Evolutionary conservation across 2,888 invertebrate genomes (phyloP).

Genomic region (Eupeodes latifasciatus): DNA sequence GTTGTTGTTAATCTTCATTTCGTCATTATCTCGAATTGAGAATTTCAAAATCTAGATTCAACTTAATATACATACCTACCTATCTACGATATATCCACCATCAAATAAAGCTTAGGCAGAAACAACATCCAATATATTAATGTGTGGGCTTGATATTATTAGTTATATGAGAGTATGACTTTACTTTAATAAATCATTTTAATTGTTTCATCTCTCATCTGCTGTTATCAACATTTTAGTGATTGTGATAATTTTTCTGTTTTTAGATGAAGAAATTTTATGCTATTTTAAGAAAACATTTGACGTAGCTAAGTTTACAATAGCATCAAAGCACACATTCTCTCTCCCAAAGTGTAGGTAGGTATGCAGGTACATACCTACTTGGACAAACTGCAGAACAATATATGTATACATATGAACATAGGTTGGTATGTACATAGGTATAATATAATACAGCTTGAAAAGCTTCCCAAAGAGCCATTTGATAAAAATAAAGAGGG

Average conservation of each 20-base stretch:
- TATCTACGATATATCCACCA: not conserved
- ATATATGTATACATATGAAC: no score
- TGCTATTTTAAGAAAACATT: slow-evolving; percentile 60
- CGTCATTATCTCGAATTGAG: slow-evolving; percentile 53
- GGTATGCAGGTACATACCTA: no score
- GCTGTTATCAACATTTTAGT: slow-evolving; percentile 14
- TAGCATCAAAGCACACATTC: not conserved
- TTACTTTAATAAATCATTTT: slow-evolving; percentile 39
- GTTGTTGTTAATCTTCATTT: slow-evolving; percentile 51
- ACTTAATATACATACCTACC: not conserved
- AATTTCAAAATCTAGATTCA: slow-evolving; percentile 48
- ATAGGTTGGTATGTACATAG: no score
- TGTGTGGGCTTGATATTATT: slow-evolving; percentile 33
- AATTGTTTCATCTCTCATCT: slow-evolving; percentile 34
- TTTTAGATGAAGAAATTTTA: not conserved
- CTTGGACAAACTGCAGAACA: not conserved
- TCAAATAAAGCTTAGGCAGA: slow-evolving; percentile 6
- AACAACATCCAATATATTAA: not conserved
- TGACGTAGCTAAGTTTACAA: slow-evolving; percentile 35
- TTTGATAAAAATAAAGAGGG: slow-evolving; percentile 34
- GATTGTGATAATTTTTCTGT: slow-evolving; percentile 23
- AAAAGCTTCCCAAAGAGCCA: not conserved
- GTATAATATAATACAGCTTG: not conserved
- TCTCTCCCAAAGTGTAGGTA: not conserved
- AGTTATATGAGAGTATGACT: not conserved